Evolutionary conservation across 2,888 invertebrate species (phyloP), one percentile per base, ranked within the genome.

Genomic region (Myopa tessellatipennis): DNA sequence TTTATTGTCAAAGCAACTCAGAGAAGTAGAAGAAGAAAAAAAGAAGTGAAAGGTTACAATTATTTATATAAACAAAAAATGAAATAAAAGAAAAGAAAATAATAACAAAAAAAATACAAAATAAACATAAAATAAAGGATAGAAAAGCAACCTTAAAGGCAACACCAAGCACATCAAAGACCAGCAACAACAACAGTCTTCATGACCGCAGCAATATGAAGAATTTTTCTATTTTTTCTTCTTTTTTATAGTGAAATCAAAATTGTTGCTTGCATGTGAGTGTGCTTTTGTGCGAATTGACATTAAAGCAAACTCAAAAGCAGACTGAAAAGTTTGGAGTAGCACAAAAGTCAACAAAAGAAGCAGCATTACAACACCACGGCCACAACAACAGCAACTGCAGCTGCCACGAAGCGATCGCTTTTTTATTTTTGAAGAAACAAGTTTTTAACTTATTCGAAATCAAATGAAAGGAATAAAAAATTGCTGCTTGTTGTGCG

Each of bases 21-120:
- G 26, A 18, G 61, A 61, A 18, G 61, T 4, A 4, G 61, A 10
- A 7, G 8, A 65, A 38, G 4, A 38, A 34, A 34, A 34, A 26
- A 52, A 69, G 75, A 69, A 75, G 75, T 75, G 75, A 75, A 75
- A 69, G 75, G 58, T 75, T 75, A 75, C 68, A 68, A 69, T 75
- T 75, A 75, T 69, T 60, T 69, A 58, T 58, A 67, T 40, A 68
- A 58, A 50, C 38, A 40, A 74, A 10, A 50, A 63, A 63, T 7
- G 4, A 61, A 63, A 18, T 10, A 18, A 55, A 52, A 4, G 34
- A 10, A 3, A n/a, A 16, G 14, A 14, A 16, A 40, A 4, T 5
- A 14, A 18, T 50, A 45, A 61, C 16, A 4, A n/a, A n/a, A n/a
- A n/a, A n/a, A n/a, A n/a, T n/a, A n/a, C n/a, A 58, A 61, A 10